Base-by-base conservation (phyloP, 2,888 invertebrate species). In the Macrosiphum euphorbiae region DNA sequence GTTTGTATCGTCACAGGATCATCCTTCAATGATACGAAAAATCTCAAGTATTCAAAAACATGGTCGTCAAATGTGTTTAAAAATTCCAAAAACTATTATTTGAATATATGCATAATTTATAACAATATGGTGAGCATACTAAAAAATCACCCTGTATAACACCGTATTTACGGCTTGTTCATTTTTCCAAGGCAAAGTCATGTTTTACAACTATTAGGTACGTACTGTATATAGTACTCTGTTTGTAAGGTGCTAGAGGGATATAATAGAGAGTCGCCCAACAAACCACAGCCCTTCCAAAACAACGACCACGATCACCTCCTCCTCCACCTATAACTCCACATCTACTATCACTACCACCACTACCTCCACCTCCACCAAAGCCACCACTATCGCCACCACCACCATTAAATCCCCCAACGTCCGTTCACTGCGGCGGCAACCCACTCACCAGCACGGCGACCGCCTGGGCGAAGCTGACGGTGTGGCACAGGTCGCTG, bases 401-500 rank as follows among this genome's bases (percentile, higher is more conserved):
- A 26, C 67, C 16, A 16, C 16, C 16, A 16, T 44, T 44, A 44
- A 3, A 44, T 44, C 44, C 44, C 44, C 0, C 44, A 44, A 7
- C 44, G 44, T 44, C n/a, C n/a, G 13, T 61, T n/a, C 4, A 28
- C 61, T n/a, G 11, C n/a, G 61, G n/a, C 28, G 61, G 55, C 20
- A 24, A 11, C 11, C 78, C 35, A 78, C 78, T 88, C 92, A 95
- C 95, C 95, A 98, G 96, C 94, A 98, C 98, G 26, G 98, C 98
- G 88, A 98, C 97, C 1, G 97, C 97, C 96, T 96, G 95, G 3
- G 95, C 95, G 92, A 95, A 95, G 94, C 95, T 95, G 95, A 98
- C 98, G 78, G 98, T 96, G 94, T 98, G 97, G 96, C 99, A 99
- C 96, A 99, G 97, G 84, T 97, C 96, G 41, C 96, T 96, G 2